Evolutionary conservation across 2,113 vertebrate genomes (phyloP).

Genomic region (Indicator indicator): DNA sequence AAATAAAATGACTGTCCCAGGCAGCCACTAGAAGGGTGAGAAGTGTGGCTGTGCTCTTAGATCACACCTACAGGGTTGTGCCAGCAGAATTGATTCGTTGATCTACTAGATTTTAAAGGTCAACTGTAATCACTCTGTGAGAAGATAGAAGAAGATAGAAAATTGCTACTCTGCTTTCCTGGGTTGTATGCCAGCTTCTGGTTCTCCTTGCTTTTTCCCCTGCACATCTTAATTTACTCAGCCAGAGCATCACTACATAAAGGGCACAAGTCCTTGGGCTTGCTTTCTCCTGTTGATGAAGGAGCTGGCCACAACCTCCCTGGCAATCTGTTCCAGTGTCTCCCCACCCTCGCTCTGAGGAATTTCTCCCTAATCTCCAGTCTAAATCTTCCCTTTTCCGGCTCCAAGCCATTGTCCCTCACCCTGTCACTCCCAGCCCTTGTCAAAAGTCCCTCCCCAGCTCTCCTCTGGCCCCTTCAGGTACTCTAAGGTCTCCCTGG

Average conservation of each 20-base stretch:
- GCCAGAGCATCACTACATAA: slow-evolving; percentile 39
- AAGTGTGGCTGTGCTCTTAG: neutral
- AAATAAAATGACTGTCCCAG: slow-evolving; percentile 6
- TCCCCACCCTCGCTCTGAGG: too few species aligned
- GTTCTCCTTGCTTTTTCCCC: slow-evolving; percentile 43
- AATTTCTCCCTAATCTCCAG: too few species aligned
- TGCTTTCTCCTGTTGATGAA: slow-evolving; percentile 39
- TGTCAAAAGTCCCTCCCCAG: too few species aligned
- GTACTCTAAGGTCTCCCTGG: too few species aligned
- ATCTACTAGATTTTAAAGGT: slow-evolving; percentile 75
- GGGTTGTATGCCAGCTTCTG: neutral
- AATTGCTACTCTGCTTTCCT: neutral
- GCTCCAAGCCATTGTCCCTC: too few species aligned
- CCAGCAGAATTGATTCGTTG: slow-evolving; percentile 56
- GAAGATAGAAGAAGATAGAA: slow-evolving; percentile 58
- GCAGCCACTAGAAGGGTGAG: neutral
- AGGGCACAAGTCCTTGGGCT: slow-evolving; percentile 49
- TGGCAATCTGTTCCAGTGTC: too few species aligned
- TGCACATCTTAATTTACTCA: slow-evolving; percentile 45
- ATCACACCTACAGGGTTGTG: neutral
- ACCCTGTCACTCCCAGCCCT: too few species aligned
- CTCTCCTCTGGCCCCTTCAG: too few species aligned
- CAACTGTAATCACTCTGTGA: slow-evolving; percentile 66
- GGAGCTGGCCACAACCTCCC: neutral
- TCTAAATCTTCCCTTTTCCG: too few species aligned